These are phyloP conservation scores for Lingula anatina DNA, from an alignment of 2,888 invertebrate species.

Conservation along the genomic window DNA sequence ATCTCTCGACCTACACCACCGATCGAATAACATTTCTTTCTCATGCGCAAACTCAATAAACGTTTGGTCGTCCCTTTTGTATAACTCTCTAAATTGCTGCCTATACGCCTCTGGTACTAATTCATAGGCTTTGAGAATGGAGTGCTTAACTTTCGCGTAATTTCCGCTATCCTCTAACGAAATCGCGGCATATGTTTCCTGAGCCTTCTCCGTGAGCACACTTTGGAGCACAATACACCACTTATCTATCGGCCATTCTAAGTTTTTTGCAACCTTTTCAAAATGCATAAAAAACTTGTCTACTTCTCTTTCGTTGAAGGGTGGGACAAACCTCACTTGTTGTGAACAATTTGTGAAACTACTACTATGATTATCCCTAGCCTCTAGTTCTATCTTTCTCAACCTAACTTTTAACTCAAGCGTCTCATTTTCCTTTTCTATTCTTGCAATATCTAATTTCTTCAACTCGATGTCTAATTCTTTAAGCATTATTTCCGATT, in stretches of 20 bases:
- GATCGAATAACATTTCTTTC: slow-evolving; percentile 9
- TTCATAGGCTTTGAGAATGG: slow-evolving; percentile 14
- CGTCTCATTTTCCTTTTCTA: too few species aligned
- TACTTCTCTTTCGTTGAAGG: too few species aligned
- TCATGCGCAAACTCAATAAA: slow-evolving; percentile 13
- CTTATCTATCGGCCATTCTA: slow-evolving; percentile 8
- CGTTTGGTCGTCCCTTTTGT: slow-evolving; percentile 9
- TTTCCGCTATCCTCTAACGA: slow-evolving; percentile 4
- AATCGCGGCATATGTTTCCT: slow-evolving; percentile 3
- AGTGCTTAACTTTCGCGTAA: slow-evolving; percentile 10
- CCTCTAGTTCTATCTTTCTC: too few species aligned
- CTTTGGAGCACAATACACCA: slow-evolving; percentile 12
- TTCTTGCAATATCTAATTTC: too few species aligned
- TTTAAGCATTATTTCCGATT: too few species aligned
- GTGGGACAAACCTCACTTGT: too few species aligned
- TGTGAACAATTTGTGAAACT: too few species aligned
- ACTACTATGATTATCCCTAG: too few species aligned
- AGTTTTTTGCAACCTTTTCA: slow-evolving; percentile 10
- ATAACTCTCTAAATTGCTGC: slow-evolving; percentile 11
- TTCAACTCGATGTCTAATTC: too few species aligned
- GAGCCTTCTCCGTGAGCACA: slow-evolving; percentile 11
- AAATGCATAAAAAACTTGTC: slow-evolving; percentile 12
- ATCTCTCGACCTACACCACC: slow-evolving; percentile 7
- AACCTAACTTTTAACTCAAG: too few species aligned
- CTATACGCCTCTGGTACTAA: slow-evolving; percentile 15